Evolutionary conservation across 2,888 invertebrate species (phyloP).

Genomic region (Heliconius hortense): DNA sequence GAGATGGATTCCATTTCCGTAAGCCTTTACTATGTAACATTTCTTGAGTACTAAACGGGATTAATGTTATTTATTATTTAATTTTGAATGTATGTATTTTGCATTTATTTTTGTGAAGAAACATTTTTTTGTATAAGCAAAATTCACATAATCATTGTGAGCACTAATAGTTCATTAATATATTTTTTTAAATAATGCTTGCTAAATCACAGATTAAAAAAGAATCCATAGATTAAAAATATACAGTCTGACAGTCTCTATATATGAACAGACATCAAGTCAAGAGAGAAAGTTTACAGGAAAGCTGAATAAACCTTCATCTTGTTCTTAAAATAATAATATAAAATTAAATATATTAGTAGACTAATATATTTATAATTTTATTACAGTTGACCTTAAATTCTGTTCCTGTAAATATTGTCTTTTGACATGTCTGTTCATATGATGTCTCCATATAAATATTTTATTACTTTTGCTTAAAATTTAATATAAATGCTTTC

Average conservation of each 20-base stretch:
- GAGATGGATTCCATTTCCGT: background rate
- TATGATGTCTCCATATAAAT: background rate
- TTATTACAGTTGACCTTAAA: too few relatives aligned
- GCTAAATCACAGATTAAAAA: background rate
- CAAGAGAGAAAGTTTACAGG: too few relatives aligned
- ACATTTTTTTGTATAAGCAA: background rate
- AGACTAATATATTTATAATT: too few relatives aligned
- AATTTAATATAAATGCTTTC: background rate
- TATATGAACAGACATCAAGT: too few relatives aligned
- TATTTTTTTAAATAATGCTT: background rate
- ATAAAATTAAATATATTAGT: too few relatives aligned
- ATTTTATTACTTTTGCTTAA: background rate
- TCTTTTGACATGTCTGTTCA: too few relatives aligned
- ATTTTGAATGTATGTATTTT: background rate
- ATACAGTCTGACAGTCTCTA: too few relatives aligned
- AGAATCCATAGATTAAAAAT: background rate
- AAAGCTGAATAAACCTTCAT: too few relatives aligned
- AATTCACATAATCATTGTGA: background rate
- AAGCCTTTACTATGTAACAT: slow-evolving; percentile 1
- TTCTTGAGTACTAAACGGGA: background rate
- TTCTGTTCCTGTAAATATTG: too few relatives aligned
- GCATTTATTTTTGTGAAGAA: background rate
- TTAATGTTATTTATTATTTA: background rate
- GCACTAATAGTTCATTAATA: background rate
- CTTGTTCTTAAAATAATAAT: too few relatives aligned